A percentile compares a stretch with the other conserved stretches of the same genome.
phyloP scores from a whole-genome alignment of 2,888 invertebrate species.

The Atethmia centrago region DNA sequence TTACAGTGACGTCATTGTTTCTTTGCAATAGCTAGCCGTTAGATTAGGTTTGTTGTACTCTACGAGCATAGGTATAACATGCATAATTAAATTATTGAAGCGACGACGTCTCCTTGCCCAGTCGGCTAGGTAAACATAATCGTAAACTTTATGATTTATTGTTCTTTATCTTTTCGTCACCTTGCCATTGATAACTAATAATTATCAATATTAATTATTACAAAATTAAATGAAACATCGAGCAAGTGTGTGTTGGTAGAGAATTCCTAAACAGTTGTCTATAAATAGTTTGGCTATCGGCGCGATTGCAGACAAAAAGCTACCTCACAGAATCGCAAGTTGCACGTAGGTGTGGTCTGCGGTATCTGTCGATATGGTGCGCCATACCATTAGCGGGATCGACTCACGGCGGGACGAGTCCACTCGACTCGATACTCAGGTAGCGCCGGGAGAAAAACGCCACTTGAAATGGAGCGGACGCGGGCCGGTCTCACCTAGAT shows the following conservation, averaged over 20 bases:
- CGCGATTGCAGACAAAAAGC: constrained; percentile 64
- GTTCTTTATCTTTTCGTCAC: constrained; percentile 74
- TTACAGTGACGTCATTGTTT: constrained; percentile 64
- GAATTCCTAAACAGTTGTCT: constrained; percentile 60
- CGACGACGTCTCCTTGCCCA: constrained; percentile 31
- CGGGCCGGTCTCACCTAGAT: constrained; percentile 86
- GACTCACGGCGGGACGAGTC: constrained; percentile 73
- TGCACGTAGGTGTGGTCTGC: constrained; percentile 74
- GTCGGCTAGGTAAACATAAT: constrained; percentile 68
- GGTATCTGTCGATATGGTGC: constrained; percentile 67
- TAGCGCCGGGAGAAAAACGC: constrained; percentile 89
- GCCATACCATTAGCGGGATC: constrained; percentile 79
- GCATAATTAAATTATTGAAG: constrained; percentile 45
- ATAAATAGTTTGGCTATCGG: constrained; percentile 65
- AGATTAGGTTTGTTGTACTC: constrained; percentile 40
- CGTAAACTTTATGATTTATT: constrained; percentile 80
- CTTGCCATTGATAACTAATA: constrained; percentile 67
- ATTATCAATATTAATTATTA: constrained; percentile 71
- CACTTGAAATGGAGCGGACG: constrained; percentile 87
- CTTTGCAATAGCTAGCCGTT: constrained; percentile 48
- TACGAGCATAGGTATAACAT: constrained; percentile 41
- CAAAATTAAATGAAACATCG: constrained; percentile 63
- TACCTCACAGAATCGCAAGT: constrained; percentile 69
- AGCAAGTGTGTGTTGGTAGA: constrained; percentile 53
- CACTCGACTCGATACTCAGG: constrained; percentile 79